Evolutionary conservation across 2,113 vertebrate genomes (phyloP).

Genomic region (Dromaius novaehollandiae): DNA sequence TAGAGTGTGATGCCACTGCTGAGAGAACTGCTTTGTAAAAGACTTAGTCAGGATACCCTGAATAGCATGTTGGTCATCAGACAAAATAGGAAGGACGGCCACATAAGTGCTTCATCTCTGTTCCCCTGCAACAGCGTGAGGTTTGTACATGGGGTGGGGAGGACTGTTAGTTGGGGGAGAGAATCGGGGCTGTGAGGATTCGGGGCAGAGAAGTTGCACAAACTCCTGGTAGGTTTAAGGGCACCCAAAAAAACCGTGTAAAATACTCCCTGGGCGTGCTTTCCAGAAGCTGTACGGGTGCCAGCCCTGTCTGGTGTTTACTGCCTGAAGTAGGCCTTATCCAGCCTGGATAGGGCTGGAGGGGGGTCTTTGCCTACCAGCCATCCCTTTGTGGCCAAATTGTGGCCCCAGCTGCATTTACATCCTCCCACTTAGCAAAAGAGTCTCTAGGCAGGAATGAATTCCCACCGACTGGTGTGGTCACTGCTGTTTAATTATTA

Average conservation of each 20-base stretch:
- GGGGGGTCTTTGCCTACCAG: not conserved
- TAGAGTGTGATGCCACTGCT: not conserved
- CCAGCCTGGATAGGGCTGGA: not conserved
- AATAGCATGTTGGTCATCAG: not conserved
- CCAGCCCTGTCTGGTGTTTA: accelerated
- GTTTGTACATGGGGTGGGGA: accelerated
- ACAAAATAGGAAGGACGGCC: not conserved
- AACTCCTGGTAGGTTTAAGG: not conserved
- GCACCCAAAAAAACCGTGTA: not conserved
- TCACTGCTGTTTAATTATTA: not conserved
- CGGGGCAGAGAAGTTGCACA: not conserved
- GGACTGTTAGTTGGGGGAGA: not conserved
- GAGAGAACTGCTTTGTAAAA: not conserved
- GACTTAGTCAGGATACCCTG: not conserved
- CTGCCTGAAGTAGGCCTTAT: not conserved
- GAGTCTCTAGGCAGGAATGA: not conserved
- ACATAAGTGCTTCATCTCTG: not conserved
- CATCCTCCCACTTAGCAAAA: not conserved
- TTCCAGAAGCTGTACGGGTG: not conserved
- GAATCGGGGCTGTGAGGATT: not conserved
- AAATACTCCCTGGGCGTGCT: not conserved
- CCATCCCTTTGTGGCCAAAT: not conserved
- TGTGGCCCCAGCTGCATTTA: accelerated
- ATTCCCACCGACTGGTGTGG: not conserved
- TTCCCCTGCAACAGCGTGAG: not conserved